phyloP scores from a whole-genome alignment of 2,113 vertebrate species.

The Platycercus adscitus region DNA sequence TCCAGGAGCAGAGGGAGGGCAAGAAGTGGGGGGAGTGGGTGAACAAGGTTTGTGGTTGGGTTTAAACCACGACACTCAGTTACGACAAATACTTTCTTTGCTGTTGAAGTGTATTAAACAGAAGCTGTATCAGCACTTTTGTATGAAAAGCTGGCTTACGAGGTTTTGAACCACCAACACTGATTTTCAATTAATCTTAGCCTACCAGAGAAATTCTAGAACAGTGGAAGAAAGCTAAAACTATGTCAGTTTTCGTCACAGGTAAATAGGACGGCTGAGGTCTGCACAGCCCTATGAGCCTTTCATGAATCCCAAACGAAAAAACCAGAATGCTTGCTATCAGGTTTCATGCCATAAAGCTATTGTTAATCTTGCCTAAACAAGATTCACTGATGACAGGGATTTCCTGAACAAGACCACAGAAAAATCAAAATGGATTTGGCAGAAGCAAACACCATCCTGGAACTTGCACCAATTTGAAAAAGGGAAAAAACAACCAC shows the following conservation, averaged over 20 bases:
- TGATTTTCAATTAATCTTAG: conserved; percentile 38
- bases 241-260: not conserved
- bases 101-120: not conserved
- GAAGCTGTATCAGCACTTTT: not conserved
- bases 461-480: not conserved
- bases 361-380: not conserved
- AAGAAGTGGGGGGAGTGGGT: too few relatives aligned
- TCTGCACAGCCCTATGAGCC: not conserved
- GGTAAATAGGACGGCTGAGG: not conserved
- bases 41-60: too few relatives aligned
- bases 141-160: not conserved
- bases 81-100: not conserved
- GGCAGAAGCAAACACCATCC: not conserved
- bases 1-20: too few relatives aligned
- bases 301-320: not conserved
- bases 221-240: not conserved
- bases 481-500: not conserved
- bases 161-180: conserved; percentile 4
- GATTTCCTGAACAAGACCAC: not conserved
- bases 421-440: not conserved
- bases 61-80: too few relatives aligned
- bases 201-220: not conserved
- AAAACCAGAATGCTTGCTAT: not conserved
- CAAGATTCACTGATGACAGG: not conserved
- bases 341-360: not conserved